phyloP scores from a whole-genome alignment of 2,888 invertebrate species.

The Drosophila rellima region DNA sequence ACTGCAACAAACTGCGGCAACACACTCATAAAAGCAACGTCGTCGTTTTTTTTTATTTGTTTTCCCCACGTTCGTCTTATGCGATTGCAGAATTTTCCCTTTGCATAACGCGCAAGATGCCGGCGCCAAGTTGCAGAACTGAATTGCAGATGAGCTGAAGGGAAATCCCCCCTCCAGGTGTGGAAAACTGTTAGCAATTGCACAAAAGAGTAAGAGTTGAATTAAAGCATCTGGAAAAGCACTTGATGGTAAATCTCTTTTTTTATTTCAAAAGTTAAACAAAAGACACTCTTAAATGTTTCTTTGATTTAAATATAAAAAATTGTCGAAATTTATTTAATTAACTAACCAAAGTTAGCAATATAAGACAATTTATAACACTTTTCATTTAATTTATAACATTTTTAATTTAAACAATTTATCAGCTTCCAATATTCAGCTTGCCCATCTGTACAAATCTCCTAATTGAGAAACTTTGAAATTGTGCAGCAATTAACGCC shows the following conservation, averaged over 20 bases:
- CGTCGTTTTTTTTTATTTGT: constrained; percentile 6
- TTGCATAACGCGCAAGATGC: constrained; percentile 57
- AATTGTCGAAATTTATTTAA: no score
- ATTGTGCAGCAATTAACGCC: constrained; percentile 5
- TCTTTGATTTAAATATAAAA: not conserved
- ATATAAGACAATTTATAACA: no score
- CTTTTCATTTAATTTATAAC: no score
- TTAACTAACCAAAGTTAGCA: no score
- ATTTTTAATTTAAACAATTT: not conserved
- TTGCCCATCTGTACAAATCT: not conserved
- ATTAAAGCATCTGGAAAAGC: not conserved
- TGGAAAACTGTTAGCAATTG: constrained; percentile 30
- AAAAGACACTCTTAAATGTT: not conserved
- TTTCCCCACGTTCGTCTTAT: constrained; percentile 25
- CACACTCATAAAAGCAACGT: constrained; percentile 4
- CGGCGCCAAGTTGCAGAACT: constrained; percentile 35
- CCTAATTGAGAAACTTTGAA: constrained; percentile 2
- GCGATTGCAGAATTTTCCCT: constrained; percentile 53
- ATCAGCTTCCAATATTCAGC: not conserved
- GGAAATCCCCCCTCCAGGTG: constrained; percentile 15
- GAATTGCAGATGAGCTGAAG: constrained; percentile 39
- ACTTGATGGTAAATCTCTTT: not conserved
- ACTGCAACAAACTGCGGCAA: constrained; percentile 7
- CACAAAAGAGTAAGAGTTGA: constrained; percentile 20
- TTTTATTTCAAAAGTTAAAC: not conserved